phyloP scores from a whole-genome alignment of 2,113 vertebrate species.

The Meriones unguiculatus region DNA sequence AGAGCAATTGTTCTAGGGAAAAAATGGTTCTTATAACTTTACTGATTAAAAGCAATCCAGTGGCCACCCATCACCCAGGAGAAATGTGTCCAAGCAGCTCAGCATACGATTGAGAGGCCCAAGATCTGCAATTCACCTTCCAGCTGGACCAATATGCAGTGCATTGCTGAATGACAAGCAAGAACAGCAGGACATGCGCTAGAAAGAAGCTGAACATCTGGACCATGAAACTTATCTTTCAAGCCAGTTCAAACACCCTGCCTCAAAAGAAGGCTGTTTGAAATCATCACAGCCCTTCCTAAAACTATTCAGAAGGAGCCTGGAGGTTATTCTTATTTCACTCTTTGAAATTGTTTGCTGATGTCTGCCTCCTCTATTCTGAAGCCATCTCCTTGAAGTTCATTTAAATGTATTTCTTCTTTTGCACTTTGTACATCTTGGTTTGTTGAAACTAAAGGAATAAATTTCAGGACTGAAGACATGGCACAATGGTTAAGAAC shows the following conservation, averaged over 20 bases:
- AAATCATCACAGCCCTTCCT: not conserved
- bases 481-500: not conserved
- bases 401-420: not conserved
- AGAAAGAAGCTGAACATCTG: not conserved
- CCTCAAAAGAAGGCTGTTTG: not conserved
- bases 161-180: not conserved
- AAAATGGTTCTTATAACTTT: conserved; percentile 62
- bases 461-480: not conserved
- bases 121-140: not conserved
- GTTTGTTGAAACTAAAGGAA: not conserved
- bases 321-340: not conserved
- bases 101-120: not conserved
- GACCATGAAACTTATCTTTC: not conserved
- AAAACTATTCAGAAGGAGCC: not conserved
- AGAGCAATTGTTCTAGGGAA: conserved; percentile 40
- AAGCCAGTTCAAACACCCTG: not conserved
- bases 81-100: not conserved
- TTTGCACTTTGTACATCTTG: not conserved
- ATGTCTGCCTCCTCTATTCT: not conserved
- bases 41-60: conserved; percentile 43
- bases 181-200: not conserved
- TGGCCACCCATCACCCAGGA: not conserved
- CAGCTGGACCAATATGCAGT: not conserved
- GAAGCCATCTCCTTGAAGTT: not conserved
- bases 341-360: not conserved